A percentile compares a stretch with the other conserved stretches of the same genome.
These are phyloP conservation scores for Melitaea cinxia DNA, from an alignment of 1,140 invertebrate species.

Conservation along the genomic window DNA sequence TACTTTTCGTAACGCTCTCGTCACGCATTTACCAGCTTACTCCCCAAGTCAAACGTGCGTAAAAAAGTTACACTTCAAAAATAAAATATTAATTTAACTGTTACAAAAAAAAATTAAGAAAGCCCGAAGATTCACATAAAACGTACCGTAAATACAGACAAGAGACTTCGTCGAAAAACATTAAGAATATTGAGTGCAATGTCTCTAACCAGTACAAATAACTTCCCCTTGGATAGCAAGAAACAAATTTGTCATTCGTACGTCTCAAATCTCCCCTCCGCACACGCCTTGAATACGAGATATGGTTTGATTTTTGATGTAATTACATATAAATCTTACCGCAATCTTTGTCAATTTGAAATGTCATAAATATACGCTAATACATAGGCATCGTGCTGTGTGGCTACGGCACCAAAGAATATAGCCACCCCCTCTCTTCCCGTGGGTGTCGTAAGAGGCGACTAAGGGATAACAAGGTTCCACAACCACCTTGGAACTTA, in stretches of 20 bases:
- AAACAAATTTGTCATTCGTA: conserved; percentile 61
- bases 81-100: no score
- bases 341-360: neutral
- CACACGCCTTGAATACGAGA: conserved; percentile 52
- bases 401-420: no score
- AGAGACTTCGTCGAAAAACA: neutral
- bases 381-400: no score
- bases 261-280: conserved; percentile 42
- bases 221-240: conserved; percentile 35
- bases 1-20: no score
- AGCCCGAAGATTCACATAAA: neutral
- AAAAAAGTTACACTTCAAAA: no score
- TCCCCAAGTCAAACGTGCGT: no score
- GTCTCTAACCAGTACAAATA: conserved; percentile 20
- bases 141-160: neutral
- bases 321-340: conserved; percentile 17
- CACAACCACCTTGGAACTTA: no score
- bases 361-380: neutral
- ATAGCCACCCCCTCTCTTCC: no score
- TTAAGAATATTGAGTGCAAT: conserved; percentile 8
- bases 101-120: neutral
- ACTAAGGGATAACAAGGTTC: no score
- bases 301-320: conserved; percentile 44
- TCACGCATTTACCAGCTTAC: no score
- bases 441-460: no score